Evolutionary conservation across 2,797 vertebrate genomes (phyloP), one percentile per base, ranked within the genome.

Genomic region (Tapirus indicus): DNA sequence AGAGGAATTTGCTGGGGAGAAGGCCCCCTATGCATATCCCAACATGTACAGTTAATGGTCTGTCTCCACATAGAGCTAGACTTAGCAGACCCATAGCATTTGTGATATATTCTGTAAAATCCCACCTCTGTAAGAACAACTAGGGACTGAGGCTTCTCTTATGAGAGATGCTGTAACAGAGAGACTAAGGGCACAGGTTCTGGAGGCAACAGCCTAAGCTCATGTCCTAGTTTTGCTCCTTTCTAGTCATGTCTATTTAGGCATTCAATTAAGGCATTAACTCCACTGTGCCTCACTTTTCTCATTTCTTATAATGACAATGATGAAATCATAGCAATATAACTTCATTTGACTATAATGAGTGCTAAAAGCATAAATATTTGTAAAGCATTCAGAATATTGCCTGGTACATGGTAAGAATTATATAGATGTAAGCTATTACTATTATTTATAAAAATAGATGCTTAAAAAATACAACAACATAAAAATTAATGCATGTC

Each of bases 371-470:
- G 12, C 52, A 69, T 62, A 62, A 69, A 6, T 83, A 82, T 77
- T 68, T 96, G 16, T 66, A 56, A 93, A 85, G 21, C 13, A 82
- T 75, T 93, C 27, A 74, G 27, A 88, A 80, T 79, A 79, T 58
- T 35, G 17, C 14, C 44, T 71, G 27, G 44, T 54, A 74, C 7
- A 27, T 5, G 25, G 20, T 35, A 58, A 90, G 23, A 58, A 16
- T 68, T 88, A 71, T 82, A 18, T 32, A 88, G 27, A 62, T 64
- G 41, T n/a, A 78, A 60, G 12, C 7, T 88, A 49, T 41, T 75
- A 64, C 2, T 69, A 14, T 58, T 68, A 69, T 44, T 94, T 95
- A 60, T 16, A 23, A 82, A 77, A 94, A 52, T 20, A 49, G 25
- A 14, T 29, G 27, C 20, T 92, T 87, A 32, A 85, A 88, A 47